Base-by-base conservation (phyloP, 2,797 vertebrate species). In the Ispidina lecontei region DNA sequence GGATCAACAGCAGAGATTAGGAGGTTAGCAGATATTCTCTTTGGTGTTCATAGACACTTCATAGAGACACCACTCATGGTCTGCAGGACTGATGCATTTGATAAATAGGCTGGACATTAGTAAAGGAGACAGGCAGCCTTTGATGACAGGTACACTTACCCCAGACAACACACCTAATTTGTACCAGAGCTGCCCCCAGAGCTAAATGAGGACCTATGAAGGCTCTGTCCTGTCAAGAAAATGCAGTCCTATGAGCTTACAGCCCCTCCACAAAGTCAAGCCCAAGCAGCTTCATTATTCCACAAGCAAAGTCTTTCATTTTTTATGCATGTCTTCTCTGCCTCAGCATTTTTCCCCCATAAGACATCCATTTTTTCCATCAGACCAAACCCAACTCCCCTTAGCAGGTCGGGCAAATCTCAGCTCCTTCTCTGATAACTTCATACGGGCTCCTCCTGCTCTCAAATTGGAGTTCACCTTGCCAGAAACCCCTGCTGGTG, bases 401-500 rank as follows among this genome's bases (percentile, higher is more conserved):
- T 56, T n/a, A 43, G 16, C 31, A 63, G 19, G 29, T 19, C 6
- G 5, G 4, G 9, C 4, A 70, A 70, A 47, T 37, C 35, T 80
- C 54, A 41, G 4, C 7, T 62, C 43, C n/a, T 52, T 13, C 58
- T 31, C 51, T 12, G 43, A 6, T 26, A 46, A 58, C 11, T 55
- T 55, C 46, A 22, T 51, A 41, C 4, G 37, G 21, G 29, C 4
- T 51, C 39, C 58, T 3, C 2, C 19, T 52, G 35, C 68, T 79
- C 43, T 76, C 2, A 2, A 58, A 39, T 21, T 1, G 2, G 18
- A 72, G 23, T 56, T 87, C 3, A 0, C 29, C n/a, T 84, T 39
- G 29, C 33, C 81, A 23, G 6, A 67, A 83, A 28, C 39, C 55
- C 37, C 35, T 1, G 0, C 25, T 3, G 0, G 7, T 75, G 44